Base-by-base conservation (phyloP, 2,797 vertebrate species). In the Phylloscopus collybita region DNA sequence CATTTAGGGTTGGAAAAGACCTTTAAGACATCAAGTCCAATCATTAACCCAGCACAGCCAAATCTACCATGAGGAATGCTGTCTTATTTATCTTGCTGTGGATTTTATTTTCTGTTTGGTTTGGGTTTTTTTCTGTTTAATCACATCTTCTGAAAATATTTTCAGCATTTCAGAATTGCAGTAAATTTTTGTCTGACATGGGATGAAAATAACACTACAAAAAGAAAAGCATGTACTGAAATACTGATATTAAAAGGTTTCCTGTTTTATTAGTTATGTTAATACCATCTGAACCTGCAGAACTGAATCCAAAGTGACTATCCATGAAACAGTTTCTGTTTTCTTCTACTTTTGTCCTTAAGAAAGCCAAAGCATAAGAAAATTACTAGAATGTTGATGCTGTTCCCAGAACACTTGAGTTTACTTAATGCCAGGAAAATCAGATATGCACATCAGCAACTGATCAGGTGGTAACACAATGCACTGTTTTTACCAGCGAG, bases 371-470 rank as follows among this genome's bases (percentile, higher is more conserved):
- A 83, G 22, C 61, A 6, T 67, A 80, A 83, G 44, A 88, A 92
- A 81, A 86, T 92, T 60, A 60, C 13, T 38, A 74, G 71, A 80
- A 73, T 17, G 9, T 29, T 87, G 74, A 53, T 93, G 73, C 65
- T 84, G 47, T 84, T 80, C 75, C 76, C 51, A 84, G 71, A 88
- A 80, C 1, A 1, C 56, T 88, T 84, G 69, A 61, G 79, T 95
- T 90, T 50, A 13, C 79, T 69, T 75, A 69, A 72, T 75, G 44
- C 69, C 75, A 88, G 59, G 70, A 92, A 86, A 96, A 91, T 85
- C n/a, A 84, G 80, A 79, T 80, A 59, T 36, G 34, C 12, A 1
- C 25, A 92, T 66, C 67, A 61, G 62, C 75, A 86, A 13, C 8
- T 86, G 76, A 49, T 91, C 76, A 79, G 66, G 59, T 67, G 66